A percentile compares a stretch with the other conserved stretches of the same genome.
These are phyloP conservation scores for Xenopus tropicalis DNA, from an alignment of 2,113 vertebrate genomes.

Conservation along the genomic window UCB_Xtro_10.0 CM004444.2:32522501-32523000, in stretches of 20 bases:
- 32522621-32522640: slow-evolving; percentile 8
- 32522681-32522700: background rate
- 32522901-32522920: too few relatives aligned
- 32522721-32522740: background rate
- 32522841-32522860: too few relatives aligned
- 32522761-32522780: background rate
- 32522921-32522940: too few relatives aligned
- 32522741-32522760: slow-evolving; percentile 28
- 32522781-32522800: too few relatives aligned
- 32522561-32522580: slow-evolving; percentile 22
- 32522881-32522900: too few relatives aligned
- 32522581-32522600: slow-evolving; percentile 3
- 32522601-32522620: slow-evolving; percentile 12
- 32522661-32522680: background rate
- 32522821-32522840: too few relatives aligned
- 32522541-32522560: slow-evolving; percentile 5
- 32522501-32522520: slow-evolving; percentile 43
- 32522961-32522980: too few relatives aligned
- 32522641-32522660: background rate
- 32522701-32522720: background rate
- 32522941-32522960: too few relatives aligned
- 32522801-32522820: too few relatives aligned
- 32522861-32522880: too few relatives aligned
- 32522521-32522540: slow-evolving; percentile 43
- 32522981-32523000: too few relatives aligned